Evolutionary conservation across 2,113 vertebrate species (phyloP).

Genomic region (Anas platyrhynchos): DNA sequence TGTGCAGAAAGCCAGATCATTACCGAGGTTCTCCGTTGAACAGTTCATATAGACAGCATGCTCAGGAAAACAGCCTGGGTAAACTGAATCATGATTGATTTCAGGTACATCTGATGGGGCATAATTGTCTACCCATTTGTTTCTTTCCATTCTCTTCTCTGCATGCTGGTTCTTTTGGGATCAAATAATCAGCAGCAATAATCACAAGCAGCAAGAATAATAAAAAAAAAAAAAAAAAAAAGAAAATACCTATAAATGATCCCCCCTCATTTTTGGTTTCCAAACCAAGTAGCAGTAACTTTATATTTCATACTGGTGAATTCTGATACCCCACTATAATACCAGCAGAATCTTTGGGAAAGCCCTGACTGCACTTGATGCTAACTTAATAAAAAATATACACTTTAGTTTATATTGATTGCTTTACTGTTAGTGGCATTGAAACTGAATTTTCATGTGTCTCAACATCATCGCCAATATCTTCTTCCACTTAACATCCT

Average conservation of each 20-base stretch:
- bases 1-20: constrained; percentile 21
- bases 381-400: background rate
- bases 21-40: constrained; percentile 50
- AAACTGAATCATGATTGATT: constrained; percentile 46
- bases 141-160: constrained; percentile 32
- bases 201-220: background rate
- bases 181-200: constrained; percentile 30
- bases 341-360: background rate
- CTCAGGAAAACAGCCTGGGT: constrained; percentile 19
- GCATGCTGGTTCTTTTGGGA: background rate
- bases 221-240: background rate
- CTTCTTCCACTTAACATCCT: background rate
- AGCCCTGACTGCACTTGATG: background rate
- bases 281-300: background rate
- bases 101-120: constrained; percentile 39
- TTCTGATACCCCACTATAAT: background rate
- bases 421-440: background rate
- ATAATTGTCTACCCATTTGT: constrained; percentile 52
- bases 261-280: background rate
- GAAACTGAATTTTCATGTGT: background rate
- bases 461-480: background rate
- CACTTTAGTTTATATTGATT: background rate
- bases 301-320: background rate
- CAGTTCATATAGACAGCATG: constrained; percentile 15
- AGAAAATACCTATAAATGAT: background rate